phyloP scores from a whole-genome alignment of 2,888 invertebrate genomes.

The Philhelius pedissequus region DNA sequence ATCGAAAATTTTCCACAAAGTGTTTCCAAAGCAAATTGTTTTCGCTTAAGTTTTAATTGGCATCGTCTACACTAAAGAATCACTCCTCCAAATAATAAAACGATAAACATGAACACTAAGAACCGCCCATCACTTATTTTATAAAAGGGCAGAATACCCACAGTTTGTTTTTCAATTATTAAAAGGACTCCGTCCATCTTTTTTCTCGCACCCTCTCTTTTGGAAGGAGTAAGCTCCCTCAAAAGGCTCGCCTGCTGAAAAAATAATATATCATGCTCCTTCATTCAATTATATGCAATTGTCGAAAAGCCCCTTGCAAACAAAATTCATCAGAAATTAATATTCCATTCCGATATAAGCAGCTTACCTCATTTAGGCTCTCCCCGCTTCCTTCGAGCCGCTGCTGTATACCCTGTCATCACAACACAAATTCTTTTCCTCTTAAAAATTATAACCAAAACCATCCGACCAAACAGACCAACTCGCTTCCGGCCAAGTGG shows the following conservation, averaged over 20 bases:
- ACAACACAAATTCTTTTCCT: conserved; percentile 15
- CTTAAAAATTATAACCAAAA: conserved; percentile 16
- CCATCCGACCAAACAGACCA: background rate
- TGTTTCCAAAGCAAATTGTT: background rate
- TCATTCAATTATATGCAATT: conserved; percentile 1
- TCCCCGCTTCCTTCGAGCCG: background rate
- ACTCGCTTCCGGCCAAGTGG: conserved; percentile 38
- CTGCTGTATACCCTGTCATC: background rate
- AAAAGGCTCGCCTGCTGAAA: background rate
- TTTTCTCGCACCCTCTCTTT: background rate
- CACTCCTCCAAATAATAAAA: background rate
- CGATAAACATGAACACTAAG: background rate
- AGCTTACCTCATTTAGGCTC: conserved; percentile 51
- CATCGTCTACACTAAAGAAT: background rate
- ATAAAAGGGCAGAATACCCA: background rate
- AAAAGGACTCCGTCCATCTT: background rate
- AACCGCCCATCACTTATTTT: background rate
- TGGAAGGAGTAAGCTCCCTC: background rate
- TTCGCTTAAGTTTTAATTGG: background rate
- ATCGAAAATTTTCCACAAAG: background rate
- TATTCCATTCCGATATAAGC: conserved; percentile 64
- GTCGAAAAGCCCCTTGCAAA: conserved; percentile 3
- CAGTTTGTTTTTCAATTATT: background rate
- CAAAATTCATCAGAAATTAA: conserved; percentile 57
- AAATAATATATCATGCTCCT: background rate